Percentiles rank a stretch among this genome's conserved stretches.
Conservation (phyloP, 23 tunicate species). For the Ciona savignyi region DNA sequence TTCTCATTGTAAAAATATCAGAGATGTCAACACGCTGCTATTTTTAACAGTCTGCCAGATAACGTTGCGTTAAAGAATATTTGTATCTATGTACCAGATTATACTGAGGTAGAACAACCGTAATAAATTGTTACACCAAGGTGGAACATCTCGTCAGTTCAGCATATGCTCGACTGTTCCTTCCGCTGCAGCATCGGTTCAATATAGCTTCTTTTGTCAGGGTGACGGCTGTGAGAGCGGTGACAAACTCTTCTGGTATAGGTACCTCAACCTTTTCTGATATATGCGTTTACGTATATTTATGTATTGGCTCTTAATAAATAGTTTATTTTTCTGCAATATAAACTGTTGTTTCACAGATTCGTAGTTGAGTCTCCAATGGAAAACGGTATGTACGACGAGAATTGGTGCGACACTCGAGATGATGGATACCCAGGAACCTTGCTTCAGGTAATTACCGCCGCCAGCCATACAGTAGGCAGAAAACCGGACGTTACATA, state of each 20-base stretch:
- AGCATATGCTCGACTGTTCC: conserved; percentile 4
- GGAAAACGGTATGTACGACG: conserved; percentile 22
- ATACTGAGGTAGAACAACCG: too few species aligned
- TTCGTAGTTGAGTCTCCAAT: conserved; percentile 39
- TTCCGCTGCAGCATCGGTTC: neutral
- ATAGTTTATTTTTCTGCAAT: neutral
- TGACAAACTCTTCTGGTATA: conserved; percentile 30
- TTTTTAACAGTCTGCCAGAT: too few species aligned
- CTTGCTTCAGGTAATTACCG: conserved; percentile 18
- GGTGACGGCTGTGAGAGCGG: conserved; percentile 42
- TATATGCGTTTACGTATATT: neutral
- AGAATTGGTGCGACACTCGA: conserved; percentile 38
- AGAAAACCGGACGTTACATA: too few species aligned
- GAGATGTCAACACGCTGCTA: too few species aligned
- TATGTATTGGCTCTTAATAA: neutral
- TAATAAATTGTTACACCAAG: neutral
- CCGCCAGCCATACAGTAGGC: too few species aligned
- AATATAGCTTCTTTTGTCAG: conserved; percentile 27
- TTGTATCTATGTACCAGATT: too few species aligned
- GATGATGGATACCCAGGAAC: conserved; percentile 16
- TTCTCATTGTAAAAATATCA: too few species aligned
- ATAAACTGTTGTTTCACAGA: conserved; percentile 5
- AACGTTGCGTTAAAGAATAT: too few species aligned
- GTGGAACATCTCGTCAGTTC: neutral
- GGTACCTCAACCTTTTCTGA: conserved; percentile 12